Evolutionary conservation across 2,113 vertebrate species (phyloP).

Genomic region (Strix uralensis): DNA sequence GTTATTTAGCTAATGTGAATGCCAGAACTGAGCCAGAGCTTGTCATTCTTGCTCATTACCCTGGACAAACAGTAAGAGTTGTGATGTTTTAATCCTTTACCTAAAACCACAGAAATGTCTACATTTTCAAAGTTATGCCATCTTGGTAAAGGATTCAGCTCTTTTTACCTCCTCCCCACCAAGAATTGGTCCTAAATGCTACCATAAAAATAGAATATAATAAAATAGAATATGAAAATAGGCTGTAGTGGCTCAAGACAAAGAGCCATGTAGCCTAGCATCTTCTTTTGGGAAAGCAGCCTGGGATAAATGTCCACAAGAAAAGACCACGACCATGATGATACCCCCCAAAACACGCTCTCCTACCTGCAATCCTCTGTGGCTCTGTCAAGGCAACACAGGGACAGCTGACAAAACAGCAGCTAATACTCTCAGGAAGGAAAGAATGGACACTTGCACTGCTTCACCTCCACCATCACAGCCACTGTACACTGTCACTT

Average conservation of each 20-base stretch:
- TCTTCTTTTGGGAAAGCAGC: not conserved
- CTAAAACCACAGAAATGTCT: not conserved
- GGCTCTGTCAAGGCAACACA: not conserved
- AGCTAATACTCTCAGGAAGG: not conserved
- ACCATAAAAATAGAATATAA: not conserved
- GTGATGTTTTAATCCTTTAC: not conserved
- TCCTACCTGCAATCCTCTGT: not conserved
- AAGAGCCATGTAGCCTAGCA: not conserved
- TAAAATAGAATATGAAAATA: not conserved
- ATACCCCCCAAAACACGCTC: rapidly evolving
- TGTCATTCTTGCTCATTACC: not conserved
- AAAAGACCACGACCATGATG: not conserved
- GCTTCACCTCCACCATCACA: not conserved
- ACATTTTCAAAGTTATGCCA: not conserved
- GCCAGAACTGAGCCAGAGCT: not conserved
- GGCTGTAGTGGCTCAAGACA: not conserved
- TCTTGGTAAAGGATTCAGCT: not conserved
- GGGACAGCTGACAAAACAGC: rapidly evolving
- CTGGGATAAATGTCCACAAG: not conserved
- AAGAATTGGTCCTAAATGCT: not conserved
- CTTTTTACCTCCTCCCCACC: not conserved
- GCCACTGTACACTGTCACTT: not conserved
- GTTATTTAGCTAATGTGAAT: not conserved
- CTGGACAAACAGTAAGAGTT: not conserved
- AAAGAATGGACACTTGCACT: not conserved